Evolutionary conservation across 1,140 invertebrate genomes (phyloP), one percentile per base, ranked within the genome.

Genomic region (Papilio polyxenes): DNA sequence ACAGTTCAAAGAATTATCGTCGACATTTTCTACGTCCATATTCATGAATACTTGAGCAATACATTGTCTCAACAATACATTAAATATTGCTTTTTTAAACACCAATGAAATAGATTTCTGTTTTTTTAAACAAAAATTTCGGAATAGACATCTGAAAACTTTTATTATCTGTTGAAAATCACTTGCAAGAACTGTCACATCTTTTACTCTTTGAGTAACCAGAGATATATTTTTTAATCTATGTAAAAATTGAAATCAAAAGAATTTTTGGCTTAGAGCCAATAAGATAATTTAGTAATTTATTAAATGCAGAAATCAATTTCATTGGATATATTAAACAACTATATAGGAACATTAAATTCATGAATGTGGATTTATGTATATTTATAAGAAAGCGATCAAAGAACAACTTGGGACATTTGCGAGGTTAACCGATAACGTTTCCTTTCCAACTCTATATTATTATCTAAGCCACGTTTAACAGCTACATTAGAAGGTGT

Each of bases 401-500:
- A 94, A 85, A 92, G 92, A 83, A 94, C 90, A 13, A 91, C 90
- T 82, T 93, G 92, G 2, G 92, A 92, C 88, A 93, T 89, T 72
- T 92, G 90, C 3, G 89, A 78, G 15, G 88, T 81, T 9, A 92
- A 83, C 10, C 92, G 81, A 82, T 92, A 94, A 74, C 92, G 88
- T 80, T 94, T 94, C 75, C 87, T 89, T 78, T 94, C 93, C 37
- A 92, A 82, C 15, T 93, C 92, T 8, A 89, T 84, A 74, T 85
- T 89, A 23, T 83, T 74, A 59, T 92, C 91, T 69, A 90, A 75
- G 23, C 89, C 88, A 13, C 92, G 87, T 83, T 93, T 94, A 83
- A 94, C 90, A 83, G 91, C 91, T 88, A 89, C 86, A 84, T 87
- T 92, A 1, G 89, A 86, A 4, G 89, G 89, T 84, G 88, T 85